phyloP scores from a whole-genome alignment of 2,113 vertebrate genomes.

The Aphelocoma coerulescens region DNA sequence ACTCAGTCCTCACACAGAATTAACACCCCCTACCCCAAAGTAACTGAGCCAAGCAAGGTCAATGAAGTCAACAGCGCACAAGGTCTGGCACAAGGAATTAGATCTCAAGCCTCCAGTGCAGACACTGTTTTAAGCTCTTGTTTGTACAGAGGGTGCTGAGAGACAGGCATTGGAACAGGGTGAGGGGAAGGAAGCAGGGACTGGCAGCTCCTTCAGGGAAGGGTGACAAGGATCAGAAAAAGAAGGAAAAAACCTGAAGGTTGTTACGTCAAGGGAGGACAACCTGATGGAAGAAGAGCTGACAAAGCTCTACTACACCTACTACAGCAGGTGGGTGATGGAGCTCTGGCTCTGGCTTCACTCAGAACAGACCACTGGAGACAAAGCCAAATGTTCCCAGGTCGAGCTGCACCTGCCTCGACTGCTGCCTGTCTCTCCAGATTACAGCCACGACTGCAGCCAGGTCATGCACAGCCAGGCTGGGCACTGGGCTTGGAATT shows the following conservation, averaged over 20 bases:
- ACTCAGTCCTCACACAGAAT: not conserved
- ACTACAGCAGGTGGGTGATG: not conserved
- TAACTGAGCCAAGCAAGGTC: not conserved
- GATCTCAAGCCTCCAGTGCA: rapidly evolving
- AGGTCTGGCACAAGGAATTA: not conserved
- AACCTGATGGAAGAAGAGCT: not conserved
- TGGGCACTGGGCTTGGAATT: rapidly evolving
- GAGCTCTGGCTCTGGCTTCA: not conserved
- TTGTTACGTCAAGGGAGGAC: not conserved
- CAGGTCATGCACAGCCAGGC: not conserved
- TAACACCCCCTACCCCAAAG: not conserved
- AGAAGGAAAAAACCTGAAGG: not conserved
- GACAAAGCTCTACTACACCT: not conserved
- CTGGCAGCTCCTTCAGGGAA: not conserved
- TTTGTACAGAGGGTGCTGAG: not conserved
- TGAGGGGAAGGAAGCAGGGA: not conserved
- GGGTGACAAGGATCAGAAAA: not conserved
- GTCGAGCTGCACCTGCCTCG: rapidly evolving
- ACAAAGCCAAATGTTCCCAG: not conserved
- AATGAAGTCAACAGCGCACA: not conserved
- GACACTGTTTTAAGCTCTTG: not conserved
- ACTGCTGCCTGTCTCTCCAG: not conserved
- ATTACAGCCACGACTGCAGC: not conserved
- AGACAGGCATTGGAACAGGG: not conserved
- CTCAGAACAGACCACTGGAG: not conserved